These are phyloP conservation scores for Drepana arcuata DNA, from an alignment of 1,140 invertebrate species.

Conservation along the genomic window DNA sequence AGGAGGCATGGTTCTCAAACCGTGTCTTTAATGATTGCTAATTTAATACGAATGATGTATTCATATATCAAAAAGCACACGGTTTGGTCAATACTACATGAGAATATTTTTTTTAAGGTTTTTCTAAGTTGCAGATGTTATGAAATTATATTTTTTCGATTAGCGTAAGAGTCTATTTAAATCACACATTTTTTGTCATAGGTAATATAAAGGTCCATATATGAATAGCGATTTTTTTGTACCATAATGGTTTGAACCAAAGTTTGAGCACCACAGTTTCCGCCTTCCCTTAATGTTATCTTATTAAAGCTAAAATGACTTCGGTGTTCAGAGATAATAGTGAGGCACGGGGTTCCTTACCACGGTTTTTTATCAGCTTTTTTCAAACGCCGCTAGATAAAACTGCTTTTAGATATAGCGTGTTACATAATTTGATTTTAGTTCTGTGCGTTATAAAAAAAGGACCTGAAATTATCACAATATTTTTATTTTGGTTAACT, in stretches of 20 bases:
- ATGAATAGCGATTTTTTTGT: no score
- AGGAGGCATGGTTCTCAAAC: slow-evolving; percentile 37
- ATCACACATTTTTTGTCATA: no score
- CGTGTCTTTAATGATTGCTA: slow-evolving; percentile 10
- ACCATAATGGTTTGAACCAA: no score
- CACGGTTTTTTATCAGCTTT: slow-evolving; percentile 50
- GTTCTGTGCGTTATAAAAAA: no score
- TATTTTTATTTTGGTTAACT: not conserved
- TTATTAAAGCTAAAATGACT: slow-evolving; percentile 72
- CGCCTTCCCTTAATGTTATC: slow-evolving; percentile 67
- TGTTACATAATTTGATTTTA: slow-evolving; percentile 56
- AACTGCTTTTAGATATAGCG: slow-evolving; percentile 51
- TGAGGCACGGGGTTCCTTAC: slow-evolving; percentile 39
- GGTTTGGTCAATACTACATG: no score
- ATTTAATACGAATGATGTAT: no score
- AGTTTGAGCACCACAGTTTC: slow-evolving; percentile 35
- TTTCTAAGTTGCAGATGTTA: no score
- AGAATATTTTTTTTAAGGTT: no score
- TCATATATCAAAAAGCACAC: no score
- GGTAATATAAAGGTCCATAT: no score
- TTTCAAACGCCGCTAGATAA: slow-evolving; percentile 44
- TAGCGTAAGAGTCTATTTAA: no score
- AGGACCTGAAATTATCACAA: not conserved
- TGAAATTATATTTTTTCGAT: no score
- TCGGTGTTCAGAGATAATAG: slow-evolving; percentile 69